Percentiles rank a stretch among this genome's conserved stretches.
phyloP scores from a whole-genome alignment of 1,140 invertebrate genomes.

The Lordiphosa mommai region DNA sequence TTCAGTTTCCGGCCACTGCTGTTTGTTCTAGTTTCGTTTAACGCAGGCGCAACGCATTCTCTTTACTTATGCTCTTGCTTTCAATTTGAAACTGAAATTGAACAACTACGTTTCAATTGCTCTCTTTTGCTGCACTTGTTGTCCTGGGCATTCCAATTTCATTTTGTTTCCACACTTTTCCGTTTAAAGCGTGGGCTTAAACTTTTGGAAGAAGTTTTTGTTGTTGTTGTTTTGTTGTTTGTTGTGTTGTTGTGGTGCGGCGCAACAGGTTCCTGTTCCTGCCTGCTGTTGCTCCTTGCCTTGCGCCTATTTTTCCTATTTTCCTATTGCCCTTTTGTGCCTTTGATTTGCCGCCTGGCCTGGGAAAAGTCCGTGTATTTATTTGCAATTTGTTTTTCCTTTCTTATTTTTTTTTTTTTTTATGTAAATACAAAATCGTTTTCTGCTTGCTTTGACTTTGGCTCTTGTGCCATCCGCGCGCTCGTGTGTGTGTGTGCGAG shows the following conservation, averaged over 20 bases:
- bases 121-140: background rate
- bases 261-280: slow-evolving; percentile 62
- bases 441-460: slow-evolving; percentile 56
- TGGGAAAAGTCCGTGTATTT: slow-evolving; percentile 18
- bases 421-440: slow-evolving; percentile 66
- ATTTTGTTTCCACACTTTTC: background rate
- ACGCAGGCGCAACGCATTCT: slow-evolving; percentile 29
- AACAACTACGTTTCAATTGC: slow-evolving; percentile 1
- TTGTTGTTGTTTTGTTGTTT: slow-evolving; percentile 12
- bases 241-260: slow-evolving; percentile 23
- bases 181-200: slow-evolving; percentile 36
- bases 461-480: slow-evolving; percentile 16
- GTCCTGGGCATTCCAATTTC: background rate
- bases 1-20: slow-evolving; percentile 14
- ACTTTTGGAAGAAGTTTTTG: slow-evolving; percentile 32
- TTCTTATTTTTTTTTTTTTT: slow-evolving; percentile 23
- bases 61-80: slow-evolving; percentile 5
- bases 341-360: slow-evolving; percentile 11
- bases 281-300: background rate
- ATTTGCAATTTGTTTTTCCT: slow-evolving; percentile 35
- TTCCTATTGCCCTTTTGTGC: slow-evolving; percentile 42
- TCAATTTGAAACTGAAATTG: background rate
- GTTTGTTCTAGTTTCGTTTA: slow-evolving; percentile 20
- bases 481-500: slow-evolving; percentile 2
- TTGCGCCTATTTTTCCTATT: slow-evolving; percentile 16